Conservation (phyloP, 2,113 vertebrate genomes). For the Chaetodon trifascialis region DNA sequence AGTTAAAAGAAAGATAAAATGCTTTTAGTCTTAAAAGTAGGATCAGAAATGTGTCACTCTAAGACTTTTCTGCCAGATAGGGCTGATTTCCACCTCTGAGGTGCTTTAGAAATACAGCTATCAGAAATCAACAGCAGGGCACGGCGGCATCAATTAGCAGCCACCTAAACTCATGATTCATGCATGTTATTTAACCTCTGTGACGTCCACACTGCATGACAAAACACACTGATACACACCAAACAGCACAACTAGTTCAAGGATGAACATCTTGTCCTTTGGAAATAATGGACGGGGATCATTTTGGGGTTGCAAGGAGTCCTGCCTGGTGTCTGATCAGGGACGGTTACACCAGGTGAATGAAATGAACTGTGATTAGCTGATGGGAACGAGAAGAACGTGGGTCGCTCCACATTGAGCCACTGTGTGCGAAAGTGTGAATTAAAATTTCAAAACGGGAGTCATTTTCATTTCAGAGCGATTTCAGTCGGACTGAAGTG, state of each 20-base stretch:
- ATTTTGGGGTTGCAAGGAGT: background rate
- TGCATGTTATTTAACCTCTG: background rate
- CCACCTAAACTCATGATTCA: constrained; percentile 4
- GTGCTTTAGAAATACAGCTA: too few relatives aligned
- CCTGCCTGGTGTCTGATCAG: constrained; percentile 11
- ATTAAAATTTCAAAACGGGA: background rate
- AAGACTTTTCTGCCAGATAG: too few relatives aligned
- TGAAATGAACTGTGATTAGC: constrained; percentile 14
- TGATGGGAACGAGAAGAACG: background rate
- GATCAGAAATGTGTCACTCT: too few relatives aligned
- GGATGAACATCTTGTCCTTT: background rate
- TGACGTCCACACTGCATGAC: background rate
- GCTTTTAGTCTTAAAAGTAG: too few relatives aligned
- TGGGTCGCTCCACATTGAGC: background rate
- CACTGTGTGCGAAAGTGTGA: background rate
- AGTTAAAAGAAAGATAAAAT: too few relatives aligned
- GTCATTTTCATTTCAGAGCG: background rate
- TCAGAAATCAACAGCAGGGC: too few relatives aligned
- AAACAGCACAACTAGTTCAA: background rate
- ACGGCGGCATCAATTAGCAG: background rate
- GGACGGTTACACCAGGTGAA: background rate
- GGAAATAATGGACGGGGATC: constrained; percentile 4
- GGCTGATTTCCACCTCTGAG: too few relatives aligned
- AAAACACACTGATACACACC: background rate
- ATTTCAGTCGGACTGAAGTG: background rate